Base-by-base conservation (phyloP, 37 sponge, comb jelly and placozoan genomes). In the Crambe crambe region DNA sequence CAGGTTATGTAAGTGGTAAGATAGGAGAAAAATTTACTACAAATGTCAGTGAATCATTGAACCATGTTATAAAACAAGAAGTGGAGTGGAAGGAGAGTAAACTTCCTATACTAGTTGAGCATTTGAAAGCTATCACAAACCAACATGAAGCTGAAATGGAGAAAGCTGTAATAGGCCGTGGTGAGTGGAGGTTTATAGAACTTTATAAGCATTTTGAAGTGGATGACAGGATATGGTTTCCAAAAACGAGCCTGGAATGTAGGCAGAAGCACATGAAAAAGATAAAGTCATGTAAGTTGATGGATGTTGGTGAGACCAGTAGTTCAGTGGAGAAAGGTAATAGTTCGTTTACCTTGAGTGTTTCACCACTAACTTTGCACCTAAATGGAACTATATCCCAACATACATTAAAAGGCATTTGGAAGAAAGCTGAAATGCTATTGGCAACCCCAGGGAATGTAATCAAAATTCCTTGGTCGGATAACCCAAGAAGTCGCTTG, bases 41-140 rank as follows among this genome's bases (percentile, higher is more conserved):
- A 6, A 83, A 83, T 65, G 30, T 2, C 35, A 75, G 69, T 74
- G 84, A 83, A 42, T 63, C 84, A 21, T 6, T 83, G 2, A 83
- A 83, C 56, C 75, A 83, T 43, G 69, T 83, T 3, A 75, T 83
- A 35, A 83, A 83, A 34, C 36, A 54, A n/a, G 84, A 83, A 65
- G 84, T 83, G 6, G 25, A 73, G 5, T 83, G 84, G 84, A 83
- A 75, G 32, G 76, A 83, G 51, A 83, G 43, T 57, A 63, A 83
- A 42, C 69, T 83, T 2, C 84, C 84, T 22, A 21, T 26, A 32
- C 70, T 83, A 30, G 75, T 75, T 30, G 38, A 83, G 10, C 56
- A 54, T 41, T 41, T 62, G 64, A 62, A 62, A 15, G 9, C 27
- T 9, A 22, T 62, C 25, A 22, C 26, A 25, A 29, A 25, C 26